Percentiles rank a stretch among this genome's conserved stretches.
Conservation (phyloP, 2,797 vertebrate species). For the Coregonus sp. region DNA sequence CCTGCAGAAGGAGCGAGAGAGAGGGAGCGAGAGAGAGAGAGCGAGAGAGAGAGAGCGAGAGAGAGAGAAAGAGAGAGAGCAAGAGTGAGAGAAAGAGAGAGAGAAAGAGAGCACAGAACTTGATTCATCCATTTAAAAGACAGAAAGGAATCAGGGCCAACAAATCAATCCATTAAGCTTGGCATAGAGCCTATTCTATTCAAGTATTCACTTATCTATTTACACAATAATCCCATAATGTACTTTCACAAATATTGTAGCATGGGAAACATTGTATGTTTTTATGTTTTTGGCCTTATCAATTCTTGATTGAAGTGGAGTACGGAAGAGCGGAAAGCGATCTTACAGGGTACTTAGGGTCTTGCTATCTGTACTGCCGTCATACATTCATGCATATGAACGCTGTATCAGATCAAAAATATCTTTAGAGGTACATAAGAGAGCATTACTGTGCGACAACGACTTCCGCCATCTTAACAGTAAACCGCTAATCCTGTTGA, state of each 20-base stretch:
- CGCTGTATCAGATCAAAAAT: constrained; percentile 55
- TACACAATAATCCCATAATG: background rate
- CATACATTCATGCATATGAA: constrained; percentile 50
- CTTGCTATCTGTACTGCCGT: constrained; percentile 47
- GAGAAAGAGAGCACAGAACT: background rate
- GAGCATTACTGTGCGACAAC: constrained; percentile 42
- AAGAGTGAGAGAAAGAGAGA: background rate
- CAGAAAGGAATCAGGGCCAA: background rate
- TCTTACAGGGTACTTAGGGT: constrained; percentile 31
- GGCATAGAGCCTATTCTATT: background rate
- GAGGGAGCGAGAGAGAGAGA: background rate
- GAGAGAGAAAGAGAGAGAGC: too few species aligned
- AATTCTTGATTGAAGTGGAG: constrained; percentile 6
- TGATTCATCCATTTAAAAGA: background rate
- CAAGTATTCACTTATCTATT: background rate
- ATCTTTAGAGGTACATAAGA: constrained; percentile 42
- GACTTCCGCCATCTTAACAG: too few species aligned
- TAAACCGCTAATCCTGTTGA: too few species aligned
- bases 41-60: constrained; percentile 22
- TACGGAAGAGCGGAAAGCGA: constrained; percentile 34
- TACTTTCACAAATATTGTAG: too few species aligned
- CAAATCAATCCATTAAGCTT: background rate
- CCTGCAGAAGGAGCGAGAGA: constrained; percentile 44
- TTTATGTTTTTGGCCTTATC: constrained; percentile 40
- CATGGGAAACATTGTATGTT: too few species aligned